phyloP scores from a whole-genome alignment of 2,888 invertebrate genomes.

The Drosophila sordidapex region DNA sequence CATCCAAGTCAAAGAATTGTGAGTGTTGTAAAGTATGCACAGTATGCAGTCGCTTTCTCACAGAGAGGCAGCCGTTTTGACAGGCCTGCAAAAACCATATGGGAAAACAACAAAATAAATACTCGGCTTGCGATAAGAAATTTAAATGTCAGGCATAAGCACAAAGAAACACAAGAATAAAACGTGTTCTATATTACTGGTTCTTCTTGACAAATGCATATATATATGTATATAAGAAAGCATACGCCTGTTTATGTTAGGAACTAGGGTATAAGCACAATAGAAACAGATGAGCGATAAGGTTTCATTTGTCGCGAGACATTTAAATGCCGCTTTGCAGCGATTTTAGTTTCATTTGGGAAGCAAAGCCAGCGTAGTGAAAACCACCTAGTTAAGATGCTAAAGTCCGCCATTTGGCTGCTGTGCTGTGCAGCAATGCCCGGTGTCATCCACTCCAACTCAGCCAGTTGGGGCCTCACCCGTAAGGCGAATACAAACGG shows the following conservation, averaged over 20 bases:
- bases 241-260: background rate
- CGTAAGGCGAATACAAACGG: background rate
- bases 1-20: conserved; percentile 83
- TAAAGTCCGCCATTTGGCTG: conserved; percentile 12
- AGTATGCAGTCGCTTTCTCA: conserved; percentile 11
- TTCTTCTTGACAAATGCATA: background rate
- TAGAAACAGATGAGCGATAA: conserved; percentile 45
- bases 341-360: conserved; percentile 19
- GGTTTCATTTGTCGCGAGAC: background rate
- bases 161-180: background rate
- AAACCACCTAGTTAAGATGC: conserved; percentile 16
- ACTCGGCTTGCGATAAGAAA: background rate
- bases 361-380: background rate
- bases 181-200: background rate
- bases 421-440: conserved; percentile 9
- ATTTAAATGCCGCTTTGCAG: conserved; percentile 47
- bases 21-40: conserved; percentile 9
- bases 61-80: conserved; percentile 12
- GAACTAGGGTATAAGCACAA: conserved; percentile 26
- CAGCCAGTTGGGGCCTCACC: background rate
- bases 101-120: background rate
- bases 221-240: background rate
- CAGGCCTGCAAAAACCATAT: conserved; percentile 30
- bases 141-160: background rate
- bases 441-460: background rate